Base-by-base conservation (phyloP, 2,888 invertebrate species). In the Cryptocephalus moraei region DNA sequence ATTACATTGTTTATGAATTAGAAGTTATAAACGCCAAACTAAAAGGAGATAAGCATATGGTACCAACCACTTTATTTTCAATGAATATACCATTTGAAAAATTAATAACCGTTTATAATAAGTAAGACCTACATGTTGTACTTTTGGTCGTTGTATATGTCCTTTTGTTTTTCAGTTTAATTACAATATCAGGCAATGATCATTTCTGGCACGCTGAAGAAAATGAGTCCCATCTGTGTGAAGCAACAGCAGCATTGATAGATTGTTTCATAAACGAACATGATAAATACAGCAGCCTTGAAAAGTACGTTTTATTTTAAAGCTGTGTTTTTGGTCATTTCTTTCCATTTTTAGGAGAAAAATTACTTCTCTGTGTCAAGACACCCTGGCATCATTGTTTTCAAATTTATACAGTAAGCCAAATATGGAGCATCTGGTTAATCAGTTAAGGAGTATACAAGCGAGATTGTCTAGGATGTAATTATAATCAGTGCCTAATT, bases 201-300 rank as follows among this genome's bases (percentile, higher is more conserved):
- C 81, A 86, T 46, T 82, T 85, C 59, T 94, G 93, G 92, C 79
- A 86, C 49, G 81, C 82, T 13, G 82, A 86, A 69, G 86, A 89
- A 46, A 84, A 88, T 65, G 91, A 92, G 69, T 82, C 85, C 65
- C 91, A 93, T 74, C 76, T 91, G 54, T 82, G 91, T 54, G 80
- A 82, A 66, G 86, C 84, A 4, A 81, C 88, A 22, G 82, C 83
- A 48, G 76, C 80, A 56, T 73, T 93, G 58, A 79, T 91, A 51
- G 79, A 79, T 52, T 74, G 78, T 41, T 81, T 90, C 58, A 78
- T 84, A 43, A 77, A 79, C 47, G 78, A 77, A 60, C 77, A 82
- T 33, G 73, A 77, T 54, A 69, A 74, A 22, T 79, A 84, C 12
- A 73, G 68, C 46, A 74, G 66, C 53, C 69, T 73, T 13, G 67